Base-by-base conservation (phyloP, 2,113 vertebrate species). In the Grammomys dolichurus region DNA sequence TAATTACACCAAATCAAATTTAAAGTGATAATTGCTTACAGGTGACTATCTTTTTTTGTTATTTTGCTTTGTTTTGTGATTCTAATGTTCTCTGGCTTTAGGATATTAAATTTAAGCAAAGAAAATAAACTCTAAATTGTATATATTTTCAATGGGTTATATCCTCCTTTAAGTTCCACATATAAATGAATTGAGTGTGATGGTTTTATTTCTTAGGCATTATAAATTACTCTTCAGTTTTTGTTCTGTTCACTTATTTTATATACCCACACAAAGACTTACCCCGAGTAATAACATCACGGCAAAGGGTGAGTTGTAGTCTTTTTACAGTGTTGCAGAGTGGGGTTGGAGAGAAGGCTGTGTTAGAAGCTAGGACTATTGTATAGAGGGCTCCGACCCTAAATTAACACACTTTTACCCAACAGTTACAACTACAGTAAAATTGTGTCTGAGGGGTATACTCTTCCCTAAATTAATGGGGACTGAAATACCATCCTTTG, bases 1-100 rank as follows among this genome's bases (percentile, higher is more conserved):
- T 72, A 92, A 33, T 95, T 77, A 88, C 31, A 26, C 20, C 1
- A 93, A 88, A 92, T 87, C 36, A 94, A 89, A 94, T 87, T 46
- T 86, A 86, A 97, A 97, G 65, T 81, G 13, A 58, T 77, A 95
- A 95, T 87, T 87, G 36, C 28, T 94, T 89, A 69, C 33, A 20
- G 46, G 33, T 51, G 93, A 70, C 0, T 33, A 91, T 76, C 2
- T 67, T 69, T 86, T 95, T 92, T 36, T 92, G 67, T 88, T 95
- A 93, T 90, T 96, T 84, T 89, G 93, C 90, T 14, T 14, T 17
- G 75, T 75, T 36, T 48, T 8, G 33, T 77, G 60, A 87, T 91
- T 87, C 36, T 91, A n/a, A 67, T 0, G 63, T 94, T 90, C 92
- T 89, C 24, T 70, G 88, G 31, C 40, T 78, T 94, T 78, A 69